Evolutionary conservation across 2,888 invertebrate genomes (phyloP), one percentile per base, ranked within the genome.

Genomic region (Agrenia bidenticulata): DNA sequence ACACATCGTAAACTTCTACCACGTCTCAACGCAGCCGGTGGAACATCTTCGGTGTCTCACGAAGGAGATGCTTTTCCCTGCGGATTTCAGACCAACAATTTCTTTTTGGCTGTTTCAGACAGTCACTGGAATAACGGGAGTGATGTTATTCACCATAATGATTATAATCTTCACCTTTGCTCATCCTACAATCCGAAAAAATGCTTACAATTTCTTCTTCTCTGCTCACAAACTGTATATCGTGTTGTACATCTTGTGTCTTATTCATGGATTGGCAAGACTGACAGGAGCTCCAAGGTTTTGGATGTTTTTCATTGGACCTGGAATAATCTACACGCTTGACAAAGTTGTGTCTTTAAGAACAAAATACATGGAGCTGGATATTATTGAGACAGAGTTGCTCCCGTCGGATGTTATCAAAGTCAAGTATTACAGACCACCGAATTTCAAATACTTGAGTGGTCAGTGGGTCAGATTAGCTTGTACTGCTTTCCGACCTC

Each of bases 141-240:
- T 96, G 0, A 78, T 92, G 1, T 83, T 96, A 0, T 95, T 94
- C 79, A 84, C 91, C 60, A 88, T 94, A 61, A 94, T 95, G 90
- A 90, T 92, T 79, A 89, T 95, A 61, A 96, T 97, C 76, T 94
- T 95, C 79, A 90, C 94, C n/a, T 97, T 97, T 79, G 95, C 96
- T 0, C 94, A 95, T 81, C 94, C 95, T 0, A 87, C 88, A 2
- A 90, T 96, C 67, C 85, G 96, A 54, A 92, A 94, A 80, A 89
- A 91, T 77, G 95, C 95, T 0, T 96, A 94, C 80, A 92, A 92
- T 67, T 95, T 92, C 83, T 96, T 96, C 82, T 96, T 96, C 91
- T 88, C 89, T 67, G 92, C 95, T 57, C 96, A 97, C 80, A 89
- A 92, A 11, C 84, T 96, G 5, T 94, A 96, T 79, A 86, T 94